Evolutionary conservation across 2,113 vertebrate genomes (phyloP), one percentile per base, ranked within the genome.

Genomic region (Dipodomys merriami): DNA sequence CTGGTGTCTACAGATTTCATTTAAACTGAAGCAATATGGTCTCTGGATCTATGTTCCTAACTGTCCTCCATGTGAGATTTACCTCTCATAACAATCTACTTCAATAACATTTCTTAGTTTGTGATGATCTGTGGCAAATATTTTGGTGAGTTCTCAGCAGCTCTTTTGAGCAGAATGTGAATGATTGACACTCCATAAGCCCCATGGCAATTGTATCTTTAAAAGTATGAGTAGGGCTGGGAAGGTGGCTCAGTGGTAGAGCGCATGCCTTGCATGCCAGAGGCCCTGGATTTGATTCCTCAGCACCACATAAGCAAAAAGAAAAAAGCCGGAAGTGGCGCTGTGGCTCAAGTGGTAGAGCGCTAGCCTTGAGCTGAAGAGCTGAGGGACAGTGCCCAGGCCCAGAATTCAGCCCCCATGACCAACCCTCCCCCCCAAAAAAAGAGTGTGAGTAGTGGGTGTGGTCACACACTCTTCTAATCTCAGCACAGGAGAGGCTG

Each of bases 171-270:
- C 25, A 84, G 62, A 60, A 35, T 84, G 30, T 71, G 79, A 81
- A 49, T 88, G 53, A 74, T 30, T 71, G 44, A 57, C 15, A n/a
- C 12, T 29, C 11, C 19, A 73, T 83, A 83, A 89, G 35, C 19
- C 7, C 49, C 5, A 2, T 65, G n/a, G n/a, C 39, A n/a, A 62
- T 91, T 95, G 22, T 20, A 74, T 90, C 93, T 96, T 83, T n/a
- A 86, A 85, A 73, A 88, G n/a, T 49, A 49, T 49, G 10, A 39
- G 39, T 39, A 39, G 49, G 49, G 49, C 49, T 11, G 49, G 49
- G n/a, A n/a, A n/a, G n/a, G n/a, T n/a, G n/a, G n/a, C n/a, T n/a
- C n/a, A n/a, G n/a, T n/a, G n/a, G 49, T 12, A 49, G 10, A 49
- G 49, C 11, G 49, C 49, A 2, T 49, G 49, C 49, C 49, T 49